Conservation (phyloP, 2,113 vertebrate species). For the Onychostoma macrolepis region DNA sequence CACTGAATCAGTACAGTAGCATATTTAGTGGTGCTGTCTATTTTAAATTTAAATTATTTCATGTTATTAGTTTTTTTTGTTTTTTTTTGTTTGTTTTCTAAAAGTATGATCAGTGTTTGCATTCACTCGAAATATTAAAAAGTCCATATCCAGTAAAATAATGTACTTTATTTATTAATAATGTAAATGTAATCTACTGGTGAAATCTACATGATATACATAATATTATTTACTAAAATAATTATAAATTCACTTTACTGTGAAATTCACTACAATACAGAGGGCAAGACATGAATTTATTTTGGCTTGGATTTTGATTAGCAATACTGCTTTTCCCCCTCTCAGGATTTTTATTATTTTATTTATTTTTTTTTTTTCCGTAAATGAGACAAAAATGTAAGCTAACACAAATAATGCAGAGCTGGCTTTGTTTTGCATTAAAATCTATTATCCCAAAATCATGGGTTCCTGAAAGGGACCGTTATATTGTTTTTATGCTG, state of each 20-base stretch:
- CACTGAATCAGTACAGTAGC: neutral
- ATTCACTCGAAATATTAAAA: neutral
- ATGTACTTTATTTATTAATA: too few relatives aligned
- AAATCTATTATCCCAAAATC: neutral
- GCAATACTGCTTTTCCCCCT: too few relatives aligned
- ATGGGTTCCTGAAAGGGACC: neutral
- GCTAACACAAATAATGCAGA: neutral
- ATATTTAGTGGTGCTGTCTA: too few relatives aligned
- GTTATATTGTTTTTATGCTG: neutral
- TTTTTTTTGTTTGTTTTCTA: too few relatives aligned
- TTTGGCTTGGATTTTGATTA: too few relatives aligned
- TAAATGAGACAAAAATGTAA: neutral
- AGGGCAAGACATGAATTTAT: too few relatives aligned
- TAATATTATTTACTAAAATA: too few relatives aligned
- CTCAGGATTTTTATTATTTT: too few relatives aligned
- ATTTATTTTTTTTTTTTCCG: too few relatives aligned
- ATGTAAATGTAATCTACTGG: neutral
- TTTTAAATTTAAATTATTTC: neutral
- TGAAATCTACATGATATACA: neutral
- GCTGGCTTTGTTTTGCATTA: neutral
- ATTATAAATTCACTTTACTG: too few relatives aligned
- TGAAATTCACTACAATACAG: too few relatives aligned
- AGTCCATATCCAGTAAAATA: neutral
- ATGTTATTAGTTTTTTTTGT: neutral
- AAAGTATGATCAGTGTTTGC: neutral